Evolutionary conservation across 2,797 vertebrate species (phyloP).

Genomic region (Acanthurus tractus): DNA sequence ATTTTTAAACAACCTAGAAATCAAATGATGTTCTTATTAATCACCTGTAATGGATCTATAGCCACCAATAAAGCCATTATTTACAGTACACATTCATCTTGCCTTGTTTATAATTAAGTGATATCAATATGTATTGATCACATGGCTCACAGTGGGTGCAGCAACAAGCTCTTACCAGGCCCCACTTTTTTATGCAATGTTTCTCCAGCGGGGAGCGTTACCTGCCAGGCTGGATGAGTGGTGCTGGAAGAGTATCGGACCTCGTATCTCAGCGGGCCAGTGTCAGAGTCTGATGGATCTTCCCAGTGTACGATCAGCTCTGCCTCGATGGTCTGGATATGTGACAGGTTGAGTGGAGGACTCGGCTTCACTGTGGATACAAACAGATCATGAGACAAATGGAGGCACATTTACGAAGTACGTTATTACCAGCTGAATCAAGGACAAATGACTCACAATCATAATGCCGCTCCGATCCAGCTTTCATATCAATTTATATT

Average conservation of each 20-base stretch:
- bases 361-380: constrained; percentile 86
- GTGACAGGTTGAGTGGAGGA: constrained; percentile 87
- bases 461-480: background rate
- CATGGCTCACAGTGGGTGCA: background rate
- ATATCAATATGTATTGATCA: background rate
- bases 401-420: background rate
- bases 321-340: constrained; percentile 86
- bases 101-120: background rate
- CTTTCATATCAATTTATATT: constrained; percentile 6
- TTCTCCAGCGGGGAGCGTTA: constrained; percentile 29
- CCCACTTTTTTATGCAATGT: background rate
- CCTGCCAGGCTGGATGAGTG: constrained; percentile 75
- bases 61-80: background rate
- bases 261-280: constrained; percentile 84
- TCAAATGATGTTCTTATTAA: background rate
- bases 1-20: background rate
- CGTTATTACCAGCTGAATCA: background rate
- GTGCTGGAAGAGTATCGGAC: constrained; percentile 84
- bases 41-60: background rate
- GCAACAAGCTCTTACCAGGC: background rate
- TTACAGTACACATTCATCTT: background rate
- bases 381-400: background rate
- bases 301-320: constrained; percentile 89
- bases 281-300: constrained; percentile 36
- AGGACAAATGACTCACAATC: background rate